Conservation (phyloP, 2,113 vertebrate genomes). For the Loxodonta africana region DNA sequence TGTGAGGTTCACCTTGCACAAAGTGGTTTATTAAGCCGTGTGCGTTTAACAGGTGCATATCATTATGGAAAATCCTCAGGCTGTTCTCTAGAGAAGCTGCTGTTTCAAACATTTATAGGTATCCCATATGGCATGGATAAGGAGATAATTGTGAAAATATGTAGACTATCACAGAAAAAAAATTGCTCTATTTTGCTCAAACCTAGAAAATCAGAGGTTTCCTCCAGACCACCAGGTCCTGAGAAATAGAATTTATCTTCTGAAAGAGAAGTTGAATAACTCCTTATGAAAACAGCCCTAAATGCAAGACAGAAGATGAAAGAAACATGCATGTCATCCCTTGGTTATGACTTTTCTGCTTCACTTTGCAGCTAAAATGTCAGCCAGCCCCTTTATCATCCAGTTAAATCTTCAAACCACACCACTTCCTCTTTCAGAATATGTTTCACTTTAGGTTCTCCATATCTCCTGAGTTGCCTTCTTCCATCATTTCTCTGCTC, state of each 20-base stretch:
- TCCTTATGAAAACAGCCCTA: background rate
- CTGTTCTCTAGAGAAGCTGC: conserved; percentile 51
- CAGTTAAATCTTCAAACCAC: background rate
- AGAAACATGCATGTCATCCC: background rate
- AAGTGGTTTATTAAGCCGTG: background rate
- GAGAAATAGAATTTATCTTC: conserved; percentile 10
- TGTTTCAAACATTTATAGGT: conserved; percentile 52
- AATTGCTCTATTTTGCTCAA: background rate
- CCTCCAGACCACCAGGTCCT: background rate
- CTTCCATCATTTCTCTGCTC: background rate
- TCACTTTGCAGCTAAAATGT: conserved; percentile 48
- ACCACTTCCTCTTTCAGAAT: background rate
- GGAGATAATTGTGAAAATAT: conserved; percentile 57
- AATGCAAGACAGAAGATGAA: background rate
- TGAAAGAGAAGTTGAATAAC: conserved; percentile 41
- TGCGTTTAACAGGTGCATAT: background rate
- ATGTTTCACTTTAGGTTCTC: background rate
- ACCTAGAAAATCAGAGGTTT: conserved; percentile 31
- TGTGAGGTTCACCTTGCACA: background rate
- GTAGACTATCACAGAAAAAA: background rate
- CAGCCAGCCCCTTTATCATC: background rate
- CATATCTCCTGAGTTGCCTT: background rate
- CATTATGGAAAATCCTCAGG: conserved; percentile 25
- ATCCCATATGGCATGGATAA: conserved; percentile 39
- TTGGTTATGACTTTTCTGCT: conserved; percentile 14